phyloP scores from a whole-genome alignment of 2,113 vertebrate genomes.

The Bungarus multicinctus region DNA sequence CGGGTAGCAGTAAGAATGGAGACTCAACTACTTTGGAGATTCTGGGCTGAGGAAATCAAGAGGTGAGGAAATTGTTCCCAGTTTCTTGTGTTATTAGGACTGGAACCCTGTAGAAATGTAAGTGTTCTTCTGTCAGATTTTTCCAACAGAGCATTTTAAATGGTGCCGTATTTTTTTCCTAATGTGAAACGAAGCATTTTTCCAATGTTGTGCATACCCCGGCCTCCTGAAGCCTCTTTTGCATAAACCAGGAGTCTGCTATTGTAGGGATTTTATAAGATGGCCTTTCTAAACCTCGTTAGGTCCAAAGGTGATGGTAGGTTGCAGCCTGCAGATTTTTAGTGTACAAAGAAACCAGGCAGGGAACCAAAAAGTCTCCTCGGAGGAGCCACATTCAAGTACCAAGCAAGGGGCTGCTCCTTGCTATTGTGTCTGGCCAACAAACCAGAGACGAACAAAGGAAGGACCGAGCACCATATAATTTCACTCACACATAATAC shows the following conservation, averaged over 20 bases:
- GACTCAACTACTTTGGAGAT: background rate
- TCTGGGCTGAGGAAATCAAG: background rate
- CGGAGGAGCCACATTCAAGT: background rate
- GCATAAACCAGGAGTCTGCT: fast-evolving
- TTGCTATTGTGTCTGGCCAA: background rate
- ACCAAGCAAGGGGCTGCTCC: background rate
- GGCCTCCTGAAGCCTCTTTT: fast-evolving
- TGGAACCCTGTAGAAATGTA: background rate
- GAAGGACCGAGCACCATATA: fast-evolving
- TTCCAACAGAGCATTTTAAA: background rate
- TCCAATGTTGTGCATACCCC: background rate
- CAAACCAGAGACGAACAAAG: background rate
- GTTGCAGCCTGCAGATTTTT: background rate
- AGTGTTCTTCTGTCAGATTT: background rate
- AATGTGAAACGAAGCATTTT: background rate
- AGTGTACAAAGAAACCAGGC: background rate
- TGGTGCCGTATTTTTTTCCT: background rate
- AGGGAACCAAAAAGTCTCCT: background rate
- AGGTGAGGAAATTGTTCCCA: background rate
- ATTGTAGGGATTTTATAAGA: background rate
- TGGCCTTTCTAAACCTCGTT: background rate
- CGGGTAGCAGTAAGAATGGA: background rate
- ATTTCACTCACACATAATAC: fast-evolving
- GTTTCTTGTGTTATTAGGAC: background rate
- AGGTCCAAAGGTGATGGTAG: background rate